phyloP scores from a whole-genome alignment of 1,140 invertebrate species.

The Cecropterus lyciades region DNA sequence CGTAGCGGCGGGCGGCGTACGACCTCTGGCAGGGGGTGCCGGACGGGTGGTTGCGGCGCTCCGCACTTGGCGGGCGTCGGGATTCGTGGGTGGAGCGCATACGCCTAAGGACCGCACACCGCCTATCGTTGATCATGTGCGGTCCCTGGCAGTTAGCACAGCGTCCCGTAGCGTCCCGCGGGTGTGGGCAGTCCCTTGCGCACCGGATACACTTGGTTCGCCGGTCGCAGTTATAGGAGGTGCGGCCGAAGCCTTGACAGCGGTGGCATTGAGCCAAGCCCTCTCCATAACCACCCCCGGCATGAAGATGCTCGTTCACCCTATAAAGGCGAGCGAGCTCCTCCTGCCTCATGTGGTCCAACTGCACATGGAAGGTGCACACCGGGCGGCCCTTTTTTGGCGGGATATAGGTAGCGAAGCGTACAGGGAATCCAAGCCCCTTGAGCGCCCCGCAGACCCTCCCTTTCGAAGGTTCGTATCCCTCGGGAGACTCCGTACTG shows the following conservation, averaged over 20 bases:
- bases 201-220: conserved; percentile 1
- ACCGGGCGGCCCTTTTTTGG: neutral
- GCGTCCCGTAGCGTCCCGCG: neutral
- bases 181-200: neutral
- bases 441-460: neutral
- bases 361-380: conserved; percentile 14
- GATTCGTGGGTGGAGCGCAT: neutral
- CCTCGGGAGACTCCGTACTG: too few relatives aligned
- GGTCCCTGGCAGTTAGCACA: neutral
- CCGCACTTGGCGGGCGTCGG: too few relatives aligned
- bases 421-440: neutral
- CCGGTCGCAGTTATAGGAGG: conserved; percentile 1
- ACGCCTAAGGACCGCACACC: neutral
- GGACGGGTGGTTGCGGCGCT: too few relatives aligned
- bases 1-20: neutral
- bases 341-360: neutral
- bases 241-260: conserved; percentile 11
- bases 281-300: neutral
- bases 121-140: conserved; percentile 9
- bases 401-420: conserved; percentile 14
- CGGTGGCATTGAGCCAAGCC: neutral
- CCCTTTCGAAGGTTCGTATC: too few relatives aligned
- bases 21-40: too few relatives aligned
- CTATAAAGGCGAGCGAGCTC: conserved; percentile 9
- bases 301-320: conserved; percentile 10